Evolutionary conservation across 2,888 invertebrate genomes (phyloP).

Genomic region (Athalia cordata): DNA sequence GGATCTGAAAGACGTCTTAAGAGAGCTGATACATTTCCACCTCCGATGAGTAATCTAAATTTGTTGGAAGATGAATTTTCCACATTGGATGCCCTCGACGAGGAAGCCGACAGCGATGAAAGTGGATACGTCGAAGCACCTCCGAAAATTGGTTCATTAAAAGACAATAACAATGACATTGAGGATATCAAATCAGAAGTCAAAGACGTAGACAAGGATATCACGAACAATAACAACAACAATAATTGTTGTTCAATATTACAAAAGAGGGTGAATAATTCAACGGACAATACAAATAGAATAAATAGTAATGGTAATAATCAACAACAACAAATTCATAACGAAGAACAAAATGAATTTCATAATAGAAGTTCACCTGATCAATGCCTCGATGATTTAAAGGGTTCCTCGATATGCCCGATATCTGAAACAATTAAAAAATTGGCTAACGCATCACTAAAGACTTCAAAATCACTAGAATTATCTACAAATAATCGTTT

Average conservation of each 20-base stretch:
- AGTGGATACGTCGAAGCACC: constrained; percentile 89
- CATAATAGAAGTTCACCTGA: background rate
- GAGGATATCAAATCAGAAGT: constrained; percentile 24
- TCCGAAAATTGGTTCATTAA: constrained; percentile 60
- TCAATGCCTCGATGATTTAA: constrained; percentile 44
- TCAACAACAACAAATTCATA: background rate
- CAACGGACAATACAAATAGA: too few relatives aligned
- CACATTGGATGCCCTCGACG: constrained; percentile 75
- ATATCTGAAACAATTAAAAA: constrained; percentile 72
- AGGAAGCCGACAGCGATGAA: constrained; percentile 89
- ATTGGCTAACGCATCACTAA: constrained; percentile 68
- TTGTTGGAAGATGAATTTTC: constrained; percentile 60
- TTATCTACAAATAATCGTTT: constrained; percentile 64
- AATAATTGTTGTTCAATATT: too few relatives aligned
- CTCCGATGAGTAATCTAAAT: constrained; percentile 49
- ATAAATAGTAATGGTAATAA: background rate
- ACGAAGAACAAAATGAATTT: too few relatives aligned
- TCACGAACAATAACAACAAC: constrained; percentile 28
- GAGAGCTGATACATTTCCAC: constrained; percentile 61
- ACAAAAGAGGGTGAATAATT: too few relatives aligned
- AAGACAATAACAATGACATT: constrained; percentile 16
- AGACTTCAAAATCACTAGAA: constrained; percentile 66
- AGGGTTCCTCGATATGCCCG: constrained; percentile 60
- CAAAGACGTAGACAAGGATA: constrained; percentile 44
- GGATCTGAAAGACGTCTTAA: constrained; percentile 40